Evolutionary conservation across 2,888 invertebrate genomes (phyloP), one percentile per base, ranked within the genome.

Genomic region (Hyppa rectilinea): DNA sequence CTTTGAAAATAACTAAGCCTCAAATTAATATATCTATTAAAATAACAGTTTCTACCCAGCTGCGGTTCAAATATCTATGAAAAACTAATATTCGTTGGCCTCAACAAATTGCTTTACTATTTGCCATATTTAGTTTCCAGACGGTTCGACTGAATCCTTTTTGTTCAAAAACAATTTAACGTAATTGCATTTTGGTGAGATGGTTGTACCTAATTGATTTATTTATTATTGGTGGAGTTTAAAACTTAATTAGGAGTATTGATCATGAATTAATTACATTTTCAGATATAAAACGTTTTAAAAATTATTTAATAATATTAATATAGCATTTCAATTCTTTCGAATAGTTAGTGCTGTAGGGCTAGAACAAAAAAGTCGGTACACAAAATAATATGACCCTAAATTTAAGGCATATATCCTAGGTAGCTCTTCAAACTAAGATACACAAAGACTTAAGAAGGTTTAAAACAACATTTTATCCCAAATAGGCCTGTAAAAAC

Each of bases 21-120:
- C 17, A 66, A 69, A 65, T 78, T 72, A 73, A 66, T 73, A 69
- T 12, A 52, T 68, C 14, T 78, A 81, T 68, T 78, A 43, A 34
- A 78, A 78, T 72, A 68, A 64, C 58, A 40, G 31, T 68, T 81
- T 53, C 38, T 29, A 60, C 29, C 66, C 74, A 80, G 60, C 75
- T 73, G 78, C 2, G 43, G n/a, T 69, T 66, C 20, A 45, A 53
- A 69, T 64, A 67, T 29, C 52, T 67, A 61, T 65, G 75, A 80
- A 83, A 72, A 75, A 65, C 50, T 29, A 65, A 80, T 75, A 71
- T 64, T 71, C 47, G 52, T 64, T 71, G 70, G 40, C 40, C 45
- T 61, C 23, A 69, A 71, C 53, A 69, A 71, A 83, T 75, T 71
- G 29, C 49, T 71, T 75, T 60, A 69, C 45, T 36, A 75, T 71